Conservation (phyloP, 2,797 vertebrate genomes). For the Clamator glandarius region DNA sequence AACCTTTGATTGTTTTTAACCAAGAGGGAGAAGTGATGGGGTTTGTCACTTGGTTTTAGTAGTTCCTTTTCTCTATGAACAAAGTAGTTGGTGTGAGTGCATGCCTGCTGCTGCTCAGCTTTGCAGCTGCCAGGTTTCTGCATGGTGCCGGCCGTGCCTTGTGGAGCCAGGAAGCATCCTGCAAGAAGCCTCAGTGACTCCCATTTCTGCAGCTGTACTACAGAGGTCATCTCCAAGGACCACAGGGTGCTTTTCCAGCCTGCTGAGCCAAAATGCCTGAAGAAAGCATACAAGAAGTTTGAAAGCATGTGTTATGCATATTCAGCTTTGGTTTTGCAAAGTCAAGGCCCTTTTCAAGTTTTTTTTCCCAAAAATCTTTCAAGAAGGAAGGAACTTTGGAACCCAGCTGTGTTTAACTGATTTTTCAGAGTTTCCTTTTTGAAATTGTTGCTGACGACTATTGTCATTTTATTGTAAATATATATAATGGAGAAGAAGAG, state of each 20-base stretch:
- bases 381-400: neutral
- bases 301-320: neutral
- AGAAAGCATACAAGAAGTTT: neutral
- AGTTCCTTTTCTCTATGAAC: neutral
- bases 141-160: neutral
- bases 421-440: neutral
- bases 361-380: neutral
- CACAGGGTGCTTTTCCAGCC: neutral
- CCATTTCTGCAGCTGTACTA: neutral
- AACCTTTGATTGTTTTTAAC: neutral
- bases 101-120: neutral
- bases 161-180: accelerated
- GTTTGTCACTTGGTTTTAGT: neutral
- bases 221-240: neutral
- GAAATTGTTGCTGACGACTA: neutral
- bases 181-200: neutral
- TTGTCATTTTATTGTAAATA: neutral
- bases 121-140: neutral
- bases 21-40: neutral
- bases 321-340: neutral
- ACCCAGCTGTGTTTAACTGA: neutral
- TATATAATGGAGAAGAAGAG: neutral
- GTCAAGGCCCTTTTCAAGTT: neutral
- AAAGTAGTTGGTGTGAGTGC: neutral
- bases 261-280: neutral